Evolutionary conservation across 2,113 vertebrate genomes (phyloP), one percentile per base, ranked within the genome.

Genomic region (Equus quagga): DNA sequence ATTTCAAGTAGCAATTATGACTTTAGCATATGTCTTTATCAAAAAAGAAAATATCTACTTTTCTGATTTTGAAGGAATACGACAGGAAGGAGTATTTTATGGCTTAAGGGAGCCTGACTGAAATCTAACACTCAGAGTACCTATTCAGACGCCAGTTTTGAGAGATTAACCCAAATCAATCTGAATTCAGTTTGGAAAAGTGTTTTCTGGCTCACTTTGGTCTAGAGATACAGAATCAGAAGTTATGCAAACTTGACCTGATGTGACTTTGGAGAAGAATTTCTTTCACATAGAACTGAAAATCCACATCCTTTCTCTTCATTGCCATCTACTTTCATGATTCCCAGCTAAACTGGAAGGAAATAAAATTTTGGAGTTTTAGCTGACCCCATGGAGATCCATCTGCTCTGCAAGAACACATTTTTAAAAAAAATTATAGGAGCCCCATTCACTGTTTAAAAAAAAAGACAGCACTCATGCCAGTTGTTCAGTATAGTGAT

Each of bases 1-100:
- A 76, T 91, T 97, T 96, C 28, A 76, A 81, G 72, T 33, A 94
- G 85, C 62, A 79, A 54, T 93, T 75, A 84, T 44, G 36, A 81
- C 83, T 92, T 75, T 75, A 69, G 54, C 49, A 80, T 79, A 51
- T 49, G 33, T 91, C 51, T 92, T 91, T 75, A 54, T 97, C 19
- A 97, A 60, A 89, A 86, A 92, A 83, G 14, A 73, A 93, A 97
- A 54, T 79, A 65, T 46, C 65, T 80, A 44, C 70, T 56, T 72
- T 87, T 91, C 62, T 90, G 51, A 15, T 89, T 89, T 92, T 51
- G 15, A 41, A 94, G 24, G 36, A 92, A 49, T 46, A 28, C 4
- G 44, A 24, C 26, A 94, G 14, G 58, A 90, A 95, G 91, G 60
- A 11, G 8, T 75, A 13, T 4, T 33, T 54, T 5, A 15, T 49